Evolutionary conservation across 2,888 invertebrate species (phyloP), one percentile per base, ranked within the genome.

Genomic region (Epiblema foenella): DNA sequence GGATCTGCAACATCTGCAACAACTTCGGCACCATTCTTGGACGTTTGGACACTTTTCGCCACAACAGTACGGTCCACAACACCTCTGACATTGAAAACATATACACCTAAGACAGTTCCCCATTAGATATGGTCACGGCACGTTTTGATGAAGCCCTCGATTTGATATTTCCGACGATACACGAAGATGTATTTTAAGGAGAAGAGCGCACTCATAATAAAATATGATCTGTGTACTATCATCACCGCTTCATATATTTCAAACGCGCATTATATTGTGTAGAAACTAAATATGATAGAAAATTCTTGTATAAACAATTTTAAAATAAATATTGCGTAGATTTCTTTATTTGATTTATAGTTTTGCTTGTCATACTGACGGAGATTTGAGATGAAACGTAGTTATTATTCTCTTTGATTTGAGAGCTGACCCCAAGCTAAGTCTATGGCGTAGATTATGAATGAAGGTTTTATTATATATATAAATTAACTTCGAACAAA

Each of bases 201-300:
- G 20, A 69, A 69, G 11, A 69, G n/a, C 2, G 56, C 62, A 49
- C 68, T 69, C 68, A 69, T 63, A 20, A 69, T 56, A 49, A 69
- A 33, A 49, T 56, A 69, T 5, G 62, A 37, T 29, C 33, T 69
- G 46, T 37, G 33, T 12, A 56, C 10, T 18, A 68, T n/a, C 62
- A 69, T 69, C n/a, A 63, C 69, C 64, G 29, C 8, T 52, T 4
- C 37, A 18, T 5, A 20, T 24, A 46, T 20, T 20, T 37, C 20
- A 52, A 29, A 29, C 12, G 9, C 18, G 51, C 52, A 60, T 60
- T 46, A n/a, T 42, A 29, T 10, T 15, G 11, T 29, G 7, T 24
- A 39, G 37, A 12, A 52, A 39, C 20, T 39, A 37, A 37, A 51
- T 37, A 37, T 20, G 17, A 1, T 54, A 24, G 2, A 7, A 46